Percentiles rank a stretch among this genome's conserved stretches.
These are phyloP conservation scores for Babylonia areolata DNA, from an alignment of 1,140 invertebrate genomes.

Conservation along the genomic window DNA sequence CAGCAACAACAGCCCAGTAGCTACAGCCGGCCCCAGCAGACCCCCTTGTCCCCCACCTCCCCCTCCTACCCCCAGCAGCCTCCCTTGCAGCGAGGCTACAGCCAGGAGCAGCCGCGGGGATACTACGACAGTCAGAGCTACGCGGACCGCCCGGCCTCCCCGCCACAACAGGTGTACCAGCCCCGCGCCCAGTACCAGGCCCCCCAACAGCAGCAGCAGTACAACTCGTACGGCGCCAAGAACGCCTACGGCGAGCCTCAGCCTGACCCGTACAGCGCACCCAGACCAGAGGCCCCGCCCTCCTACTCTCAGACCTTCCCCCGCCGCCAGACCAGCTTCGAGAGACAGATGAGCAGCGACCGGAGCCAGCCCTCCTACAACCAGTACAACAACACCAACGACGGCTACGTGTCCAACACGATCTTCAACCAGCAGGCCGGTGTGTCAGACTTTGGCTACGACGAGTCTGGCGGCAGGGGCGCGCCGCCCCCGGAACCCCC, in stretches of 20 bases:
- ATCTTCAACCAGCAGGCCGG: conserved; percentile 24
- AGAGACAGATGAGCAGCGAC: conserved; percentile 10
- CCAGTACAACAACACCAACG: not conserved
- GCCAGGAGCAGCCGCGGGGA: not conserved
- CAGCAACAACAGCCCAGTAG: not conserved
- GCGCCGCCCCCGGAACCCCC: not conserved
- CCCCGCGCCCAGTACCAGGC: not conserved
- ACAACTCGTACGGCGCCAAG: not conserved
- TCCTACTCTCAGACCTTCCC: conserved; percentile 39
- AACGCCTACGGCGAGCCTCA: conserved; percentile 5
- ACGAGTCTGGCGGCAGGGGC: conserved; percentile 23
- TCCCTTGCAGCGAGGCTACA: not conserved
- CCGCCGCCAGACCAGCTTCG: conserved; percentile 28
- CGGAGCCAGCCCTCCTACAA: not conserved
- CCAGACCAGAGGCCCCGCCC: conserved; percentile 29
- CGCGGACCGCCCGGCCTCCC: not conserved
- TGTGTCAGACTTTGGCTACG: conserved; percentile 37
- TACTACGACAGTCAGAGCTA: not conserved
- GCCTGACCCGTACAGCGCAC: not conserved
- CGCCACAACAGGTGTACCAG: conserved; percentile 12
- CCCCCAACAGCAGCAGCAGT: not conserved
- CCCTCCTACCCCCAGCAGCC: conserved; percentile 3
- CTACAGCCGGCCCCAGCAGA: conserved; percentile 18
- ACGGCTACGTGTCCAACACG: conserved; percentile 29
- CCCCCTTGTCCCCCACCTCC: conserved; percentile 19